Evolutionary conservation across 2,797 vertebrate genomes (phyloP), one percentile per base, ranked within the genome.

Genomic region (Typhlichthys subterraneus): DNA sequence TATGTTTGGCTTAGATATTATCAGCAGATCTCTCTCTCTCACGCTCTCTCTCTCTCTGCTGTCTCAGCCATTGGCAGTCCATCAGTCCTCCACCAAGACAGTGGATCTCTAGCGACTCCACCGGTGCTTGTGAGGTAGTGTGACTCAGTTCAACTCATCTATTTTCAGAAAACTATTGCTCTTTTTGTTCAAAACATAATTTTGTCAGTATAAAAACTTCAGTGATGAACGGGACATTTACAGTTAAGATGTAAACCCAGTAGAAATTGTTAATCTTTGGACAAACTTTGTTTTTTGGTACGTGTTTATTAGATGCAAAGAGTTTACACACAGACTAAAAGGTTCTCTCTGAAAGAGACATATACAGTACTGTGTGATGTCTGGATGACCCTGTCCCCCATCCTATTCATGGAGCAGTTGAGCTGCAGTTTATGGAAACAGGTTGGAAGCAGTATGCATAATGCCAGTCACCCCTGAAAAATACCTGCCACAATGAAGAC

Each of bases 371-470:
- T 29, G 23, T 29, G 23, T 29, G 23, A 4, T 29, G 23, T 29
- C 23, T 29, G 23, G 4, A 29, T 29, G 23, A 29, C 23, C 23
- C 4, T 29, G 23, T 42, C 15, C 49, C 59, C 45, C 57, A 61
- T 50, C 33, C 5, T 17, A 23, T 6, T 48, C 23, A 53, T 31
- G 29, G 12, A 53, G 42, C 13, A 52, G n/a, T 65, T 12, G 23
- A 65, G 42, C 47, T 59, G 46, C 56, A 51, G 65, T 83, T 77
- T 77, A 75, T 85, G 75, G 76, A 87, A 77, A 76, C 47, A 69
- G 19, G 5, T 29, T 1, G 49, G 62, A 13, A 62, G 61, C 19
- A 64, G 54, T 66, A 53, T 55, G 58, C 61, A 57, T 12, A 45
- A 49, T 31, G 45, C 45, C 45, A 57, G 12, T 56, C 50, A 54